Base-by-base conservation (phyloP, 2,888 invertebrate species). In the Electrophaes corylata region DNA sequence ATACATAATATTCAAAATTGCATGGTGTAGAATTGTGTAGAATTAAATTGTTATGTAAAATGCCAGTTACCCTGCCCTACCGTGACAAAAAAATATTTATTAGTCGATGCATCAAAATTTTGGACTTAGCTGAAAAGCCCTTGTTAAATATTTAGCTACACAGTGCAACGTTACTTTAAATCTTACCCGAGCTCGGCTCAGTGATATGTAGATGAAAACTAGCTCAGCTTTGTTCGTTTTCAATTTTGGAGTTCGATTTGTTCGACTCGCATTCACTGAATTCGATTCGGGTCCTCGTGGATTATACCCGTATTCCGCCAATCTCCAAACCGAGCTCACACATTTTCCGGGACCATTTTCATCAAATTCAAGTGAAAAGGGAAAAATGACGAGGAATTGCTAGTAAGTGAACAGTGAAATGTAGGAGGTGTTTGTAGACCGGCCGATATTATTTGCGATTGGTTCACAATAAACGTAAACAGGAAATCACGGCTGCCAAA, bases 161-260 rank as follows among this genome's bases (percentile, higher is more conserved):
- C 18, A 48, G 19, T 46, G 14, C 12, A 35, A 19, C 14, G 26
- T 20, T 19, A 19, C 23, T 16, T 53, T 33, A 5, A 46, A 39
- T 40, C 48, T 53, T 48, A 48, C 29, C 48, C 37, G 20, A 3
- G 39, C 16, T 26, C 23, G 16, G 23, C 26, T 33, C 40, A 11
- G 23, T 48, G 39, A 43, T 39, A 49, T 53, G 44, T 53, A 43
- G 48, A 58, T 49, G 29, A 23, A 37, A 54, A 40, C 54, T 49
- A 46, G 59, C 50, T 55, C 59, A 60, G 50, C 51, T 47, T 49
- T 55, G 46, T 51, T 60, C 59, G 59, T 47, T 46, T 58, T 59
- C 59, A 59, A 59, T 59, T 59, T 60, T 50, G 49, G 29, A 59
- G 45, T 37, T 47, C 55, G 18, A 50, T 50, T 59, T 40, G 45